These are phyloP conservation scores for Sussaba pulchella DNA, from an alignment of 2,888 invertebrate genomes.

Conservation along the genomic window DNA sequence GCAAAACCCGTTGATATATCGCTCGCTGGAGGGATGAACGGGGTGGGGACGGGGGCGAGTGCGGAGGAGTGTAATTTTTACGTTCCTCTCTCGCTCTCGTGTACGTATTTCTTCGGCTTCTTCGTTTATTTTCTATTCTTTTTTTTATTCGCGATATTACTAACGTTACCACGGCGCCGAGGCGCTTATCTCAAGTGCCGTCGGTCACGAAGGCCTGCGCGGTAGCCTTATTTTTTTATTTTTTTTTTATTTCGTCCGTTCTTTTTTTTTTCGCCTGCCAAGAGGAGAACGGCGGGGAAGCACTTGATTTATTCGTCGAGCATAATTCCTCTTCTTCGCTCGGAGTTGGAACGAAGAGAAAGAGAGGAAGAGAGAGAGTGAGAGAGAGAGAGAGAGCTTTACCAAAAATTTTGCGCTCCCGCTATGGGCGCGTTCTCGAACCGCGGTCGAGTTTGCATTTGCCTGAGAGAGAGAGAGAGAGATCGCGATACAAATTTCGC, in stretches of 20 bases:
- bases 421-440: too few species aligned
- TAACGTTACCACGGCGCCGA: constrained; percentile 59
- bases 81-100: constrained; percentile 49
- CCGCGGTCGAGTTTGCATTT: constrained; percentile 7
- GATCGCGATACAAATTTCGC: constrained; percentile 9
- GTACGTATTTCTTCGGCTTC: constrained; percentile 35
- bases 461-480: too few species aligned
- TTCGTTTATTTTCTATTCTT: constrained; percentile 12
- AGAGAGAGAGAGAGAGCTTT: constrained; percentile 5
- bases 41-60: constrained; percentile 3
- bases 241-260: constrained; percentile 24
- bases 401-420: constrained; percentile 54
- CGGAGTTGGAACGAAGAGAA: constrained; percentile 38
- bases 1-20: constrained; percentile 69
- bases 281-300: constrained; percentile 45
- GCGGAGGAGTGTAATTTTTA: constrained; percentile 65
- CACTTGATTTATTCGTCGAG: constrained; percentile 66
- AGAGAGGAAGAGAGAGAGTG: background rate
- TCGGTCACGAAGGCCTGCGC: constrained; percentile 67
- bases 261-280: constrained; percentile 20
- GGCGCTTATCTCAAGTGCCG: constrained; percentile 70
- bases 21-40: background rate
- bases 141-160: constrained; percentile 65
- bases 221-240: constrained; percentile 39
- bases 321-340: constrained; percentile 64